phyloP scores from a whole-genome alignment of 2,888 invertebrate species.

The Nematopogon swammerdamellus region DNA sequence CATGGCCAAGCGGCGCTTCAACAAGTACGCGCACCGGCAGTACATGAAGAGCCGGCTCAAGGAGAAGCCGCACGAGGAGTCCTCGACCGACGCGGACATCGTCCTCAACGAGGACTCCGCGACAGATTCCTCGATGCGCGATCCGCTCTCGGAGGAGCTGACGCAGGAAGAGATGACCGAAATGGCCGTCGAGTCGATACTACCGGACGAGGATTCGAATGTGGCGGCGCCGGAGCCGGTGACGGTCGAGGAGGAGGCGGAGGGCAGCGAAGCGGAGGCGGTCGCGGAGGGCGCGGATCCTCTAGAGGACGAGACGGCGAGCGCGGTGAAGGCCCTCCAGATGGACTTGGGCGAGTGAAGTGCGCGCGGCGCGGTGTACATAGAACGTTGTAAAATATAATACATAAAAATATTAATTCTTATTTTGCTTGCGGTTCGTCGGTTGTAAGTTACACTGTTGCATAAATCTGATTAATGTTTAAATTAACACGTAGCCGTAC shows the following conservation, averaged over 20 bases:
- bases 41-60: conserved; percentile 29
- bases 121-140: not conserved
- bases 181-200: not conserved
- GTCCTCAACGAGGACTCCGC: not conserved
- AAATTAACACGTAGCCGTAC: conserved; percentile 36
- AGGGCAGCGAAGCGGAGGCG: conserved; percentile 5
- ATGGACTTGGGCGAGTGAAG: conserved; percentile 12
- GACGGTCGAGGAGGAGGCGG: conserved; percentile 5
- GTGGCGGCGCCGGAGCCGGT: not conserved
- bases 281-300: conserved; percentile 12
- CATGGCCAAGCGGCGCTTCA: conserved; percentile 54
- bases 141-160: not conserved
- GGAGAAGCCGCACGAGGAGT: not conserved
- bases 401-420: conserved; percentile 16
- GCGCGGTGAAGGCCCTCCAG: conserved; percentile 10
- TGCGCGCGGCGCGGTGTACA: conserved; percentile 4
- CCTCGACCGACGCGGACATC: not conserved
- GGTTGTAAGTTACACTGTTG: conserved; percentile 46
- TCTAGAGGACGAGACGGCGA: conserved; percentile 11
- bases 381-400: not conserved
- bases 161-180: not conserved
- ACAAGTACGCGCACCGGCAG: conserved; percentile 52
- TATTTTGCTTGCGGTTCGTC: conserved; percentile 40
- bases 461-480: conserved; percentile 52
- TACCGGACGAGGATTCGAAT: not conserved